phyloP scores from a whole-genome alignment of 2,888 invertebrate genomes.

The Leptinotarsa haldemani region DNA sequence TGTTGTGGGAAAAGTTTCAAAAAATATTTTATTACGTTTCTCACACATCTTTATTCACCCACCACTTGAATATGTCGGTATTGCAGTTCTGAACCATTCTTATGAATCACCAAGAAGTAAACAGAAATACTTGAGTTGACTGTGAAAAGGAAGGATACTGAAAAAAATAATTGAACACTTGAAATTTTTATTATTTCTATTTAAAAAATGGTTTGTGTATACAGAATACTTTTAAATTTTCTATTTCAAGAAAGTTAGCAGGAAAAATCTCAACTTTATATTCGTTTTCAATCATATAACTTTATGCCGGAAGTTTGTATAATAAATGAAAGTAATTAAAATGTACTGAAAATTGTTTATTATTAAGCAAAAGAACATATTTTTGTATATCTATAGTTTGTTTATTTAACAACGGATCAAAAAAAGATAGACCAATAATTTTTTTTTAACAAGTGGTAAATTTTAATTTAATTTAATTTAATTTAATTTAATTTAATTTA shows the following conservation, averaged over 20 bases:
- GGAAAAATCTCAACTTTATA: no score
- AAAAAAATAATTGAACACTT: no score
- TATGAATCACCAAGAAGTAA: not conserved
- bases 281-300: no score
- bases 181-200: no score
- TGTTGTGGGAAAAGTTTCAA: constrained; percentile 19
- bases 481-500: no score
- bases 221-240: not conserved
- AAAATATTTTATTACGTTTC: constrained; percentile 25
- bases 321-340: not conserved
- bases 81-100: not conserved
- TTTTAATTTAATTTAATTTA: no score
- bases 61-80: not conserved
- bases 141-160: no score
- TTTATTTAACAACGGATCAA: not conserved
- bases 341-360: constrained; percentile 9
- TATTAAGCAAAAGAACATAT: not conserved
- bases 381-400: constrained; percentile 4
- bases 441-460: no score
- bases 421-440: no score
- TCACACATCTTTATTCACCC: not conserved
- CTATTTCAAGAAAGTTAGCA: not conserved
- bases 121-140: not conserved
- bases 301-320: not conserved
- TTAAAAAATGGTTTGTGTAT: no score